Conservation (phyloP, 2,113 vertebrate genomes). For the Burhinus bistriatus region DNA sequence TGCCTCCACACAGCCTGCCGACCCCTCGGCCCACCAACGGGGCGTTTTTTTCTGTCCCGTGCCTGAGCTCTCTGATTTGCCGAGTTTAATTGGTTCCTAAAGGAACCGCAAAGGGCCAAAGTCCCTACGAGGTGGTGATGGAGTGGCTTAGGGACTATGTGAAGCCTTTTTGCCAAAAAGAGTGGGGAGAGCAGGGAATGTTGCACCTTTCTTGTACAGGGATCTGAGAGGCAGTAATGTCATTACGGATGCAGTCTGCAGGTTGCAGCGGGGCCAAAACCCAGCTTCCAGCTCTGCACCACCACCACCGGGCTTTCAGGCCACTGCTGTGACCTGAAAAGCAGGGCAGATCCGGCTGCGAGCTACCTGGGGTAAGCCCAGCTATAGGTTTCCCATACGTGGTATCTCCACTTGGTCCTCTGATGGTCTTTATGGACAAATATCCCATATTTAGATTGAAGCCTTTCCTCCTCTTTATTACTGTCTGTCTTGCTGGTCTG, state of each 20-base stretch:
- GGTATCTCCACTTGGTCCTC: neutral
- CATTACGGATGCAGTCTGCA: fast-evolving
- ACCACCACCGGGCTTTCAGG: neutral
- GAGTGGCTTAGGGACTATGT: neutral
- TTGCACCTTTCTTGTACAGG: neutral
- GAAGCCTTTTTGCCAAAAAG: neutral
- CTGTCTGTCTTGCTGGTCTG: neutral
- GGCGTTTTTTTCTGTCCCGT: neutral
- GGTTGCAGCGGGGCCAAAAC: neutral
- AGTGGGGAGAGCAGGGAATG: fast-evolving
- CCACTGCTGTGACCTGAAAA: neutral
- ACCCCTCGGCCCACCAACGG: too few relatives aligned
- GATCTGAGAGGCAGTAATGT: neutral
- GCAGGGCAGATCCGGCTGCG: neutral
- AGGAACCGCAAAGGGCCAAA: neutral
- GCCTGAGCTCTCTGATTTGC: neutral
- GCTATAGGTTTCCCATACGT: neutral
- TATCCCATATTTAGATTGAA: neutral
- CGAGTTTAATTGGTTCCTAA: neutral
- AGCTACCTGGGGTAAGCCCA: neutral
- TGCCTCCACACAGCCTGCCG: neutral
- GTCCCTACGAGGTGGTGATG: neutral
- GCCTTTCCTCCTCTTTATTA: neutral
- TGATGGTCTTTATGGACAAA: neutral
- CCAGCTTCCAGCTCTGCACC: neutral